Conservation (phyloP, 2,797 vertebrate species). For the Thaleichthys pacificus region DNA sequence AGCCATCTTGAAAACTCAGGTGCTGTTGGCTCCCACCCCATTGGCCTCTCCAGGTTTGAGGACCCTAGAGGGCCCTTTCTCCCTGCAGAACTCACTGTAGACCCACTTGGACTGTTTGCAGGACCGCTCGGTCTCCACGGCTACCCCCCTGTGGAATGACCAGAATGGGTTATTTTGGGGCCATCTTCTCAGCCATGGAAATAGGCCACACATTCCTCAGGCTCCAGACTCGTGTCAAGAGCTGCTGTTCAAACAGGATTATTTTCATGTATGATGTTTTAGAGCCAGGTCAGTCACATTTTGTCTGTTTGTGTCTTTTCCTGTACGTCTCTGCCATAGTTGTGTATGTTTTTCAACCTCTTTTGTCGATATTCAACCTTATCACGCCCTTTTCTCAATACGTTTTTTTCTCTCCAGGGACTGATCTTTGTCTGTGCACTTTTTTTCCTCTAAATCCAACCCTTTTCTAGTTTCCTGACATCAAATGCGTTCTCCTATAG, state of each 20-base stretch:
- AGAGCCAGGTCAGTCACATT: constrained; percentile 10
- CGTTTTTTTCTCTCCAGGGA: too few relatives aligned
- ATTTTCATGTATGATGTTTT: constrained; percentile 4
- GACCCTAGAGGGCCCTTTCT: constrained; percentile 7
- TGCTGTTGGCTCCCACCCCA: neutral
- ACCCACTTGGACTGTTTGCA: constrained; percentile 1
- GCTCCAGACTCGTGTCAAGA: constrained; percentile 22
- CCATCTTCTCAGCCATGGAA: constrained; percentile 37
- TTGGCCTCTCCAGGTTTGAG: neutral
- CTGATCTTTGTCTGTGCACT: too few relatives aligned
- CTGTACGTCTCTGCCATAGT: neutral
- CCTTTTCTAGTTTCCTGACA: neutral
- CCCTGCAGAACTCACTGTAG: neutral
- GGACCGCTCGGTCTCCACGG: constrained; percentile 19
- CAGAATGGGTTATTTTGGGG: constrained; percentile 39
- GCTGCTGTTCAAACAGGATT: constrained; percentile 42
- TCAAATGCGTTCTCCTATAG: neutral
- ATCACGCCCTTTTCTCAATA: neutral
- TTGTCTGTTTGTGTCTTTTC: constrained; percentile 2
- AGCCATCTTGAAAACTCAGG: constrained; percentile 24
- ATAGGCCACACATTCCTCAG: constrained; percentile 33
- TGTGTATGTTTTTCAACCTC: neutral
- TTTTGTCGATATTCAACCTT: neutral
- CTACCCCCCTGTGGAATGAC: constrained; percentile 18
- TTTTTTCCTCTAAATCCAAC: neutral